These are phyloP conservation scores for Nowickia ferox DNA, from an alignment of 2,888 invertebrate species.

Conservation along the genomic window DNA sequence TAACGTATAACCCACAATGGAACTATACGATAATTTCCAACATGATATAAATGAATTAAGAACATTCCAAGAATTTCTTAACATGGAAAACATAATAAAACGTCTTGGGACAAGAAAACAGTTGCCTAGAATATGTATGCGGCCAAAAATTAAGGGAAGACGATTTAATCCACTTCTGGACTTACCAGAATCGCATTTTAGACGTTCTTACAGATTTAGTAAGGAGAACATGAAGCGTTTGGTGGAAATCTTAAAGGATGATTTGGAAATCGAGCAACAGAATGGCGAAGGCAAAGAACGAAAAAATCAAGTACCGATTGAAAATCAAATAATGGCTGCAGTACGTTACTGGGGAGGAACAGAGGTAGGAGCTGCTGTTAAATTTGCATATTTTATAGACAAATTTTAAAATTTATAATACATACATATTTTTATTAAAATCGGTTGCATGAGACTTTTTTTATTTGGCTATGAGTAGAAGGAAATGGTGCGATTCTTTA, in stretches of 20 bases:
- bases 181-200: slow-evolving; percentile 77
- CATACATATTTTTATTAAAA: too few relatives aligned
- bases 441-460: too few relatives aligned
- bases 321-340: slow-evolving; percentile 78
- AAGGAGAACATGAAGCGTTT: slow-evolving; percentile 78
- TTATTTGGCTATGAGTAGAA: too few relatives aligned
- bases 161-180: slow-evolving; percentile 77
- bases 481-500: too few relatives aligned
- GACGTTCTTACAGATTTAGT: slow-evolving; percentile 77
- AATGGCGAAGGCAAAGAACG: slow-evolving; percentile 37
- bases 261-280: slow-evolving; percentile 75
- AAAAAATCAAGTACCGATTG: slow-evolving; percentile 79
- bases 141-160: slow-evolving; percentile 51
- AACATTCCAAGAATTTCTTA: slow-evolving; percentile 66
- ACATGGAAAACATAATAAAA: slow-evolving; percentile 47
- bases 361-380: slow-evolving; percentile 74
- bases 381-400: neutral
- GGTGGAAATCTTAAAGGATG: slow-evolving; percentile 79
- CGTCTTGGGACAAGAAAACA: slow-evolving; percentile 41
- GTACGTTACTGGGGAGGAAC: slow-evolving; percentile 78
- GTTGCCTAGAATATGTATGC: slow-evolving; percentile 40
- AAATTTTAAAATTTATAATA: neutral
- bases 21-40: slow-evolving; percentile 75
- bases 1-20: slow-evolving; percentile 56
- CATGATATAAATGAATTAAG: slow-evolving; percentile 75